These are phyloP conservation scores for Ormyrus rosae DNA, from an alignment of 2,888 invertebrate species.

Conservation along the genomic window DNA sequence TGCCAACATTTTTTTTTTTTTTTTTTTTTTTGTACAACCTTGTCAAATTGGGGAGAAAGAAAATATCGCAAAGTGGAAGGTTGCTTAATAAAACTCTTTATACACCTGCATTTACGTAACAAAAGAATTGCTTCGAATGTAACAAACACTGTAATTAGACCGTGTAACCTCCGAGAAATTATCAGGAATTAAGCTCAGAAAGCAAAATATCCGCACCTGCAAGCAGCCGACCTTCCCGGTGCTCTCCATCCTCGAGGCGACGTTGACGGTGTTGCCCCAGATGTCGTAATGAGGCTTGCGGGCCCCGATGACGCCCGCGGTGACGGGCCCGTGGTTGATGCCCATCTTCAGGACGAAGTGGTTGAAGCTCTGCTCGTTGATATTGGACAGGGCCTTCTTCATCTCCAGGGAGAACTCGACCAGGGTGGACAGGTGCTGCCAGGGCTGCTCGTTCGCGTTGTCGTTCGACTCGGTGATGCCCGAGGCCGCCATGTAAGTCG, in stretches of 20 bases:
- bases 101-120: too few species aligned
- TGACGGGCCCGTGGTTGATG: constrained; percentile 96
- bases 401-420: constrained; percentile 94
- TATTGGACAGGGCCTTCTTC: constrained; percentile 91
- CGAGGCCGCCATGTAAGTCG: constrained; percentile 97
- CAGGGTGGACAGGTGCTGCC: constrained; percentile 89
- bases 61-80: too few species aligned
- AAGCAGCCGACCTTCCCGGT: constrained; percentile 96
- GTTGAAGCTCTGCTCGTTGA: constrained; percentile 96
- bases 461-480: constrained; percentile 70
- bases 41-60: too few species aligned
- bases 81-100: too few species aligned
- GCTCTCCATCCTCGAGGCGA: constrained; percentile 98
- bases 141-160: too few species aligned
- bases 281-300: constrained; percentile 97
- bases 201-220: constrained; percentile 80
- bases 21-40: too few species aligned
- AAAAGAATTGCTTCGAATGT: too few species aligned
- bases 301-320: constrained; percentile 96
- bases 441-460: constrained; percentile 76
- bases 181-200: not conserved
- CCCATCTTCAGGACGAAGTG: constrained; percentile 96
- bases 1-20: too few species aligned
- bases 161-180: too few species aligned
- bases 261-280: constrained; percentile 98